Evolutionary conservation across 2,113 vertebrate genomes (phyloP), one percentile per base, ranked within the genome.

Genomic region (Corapipo altera): DNA sequence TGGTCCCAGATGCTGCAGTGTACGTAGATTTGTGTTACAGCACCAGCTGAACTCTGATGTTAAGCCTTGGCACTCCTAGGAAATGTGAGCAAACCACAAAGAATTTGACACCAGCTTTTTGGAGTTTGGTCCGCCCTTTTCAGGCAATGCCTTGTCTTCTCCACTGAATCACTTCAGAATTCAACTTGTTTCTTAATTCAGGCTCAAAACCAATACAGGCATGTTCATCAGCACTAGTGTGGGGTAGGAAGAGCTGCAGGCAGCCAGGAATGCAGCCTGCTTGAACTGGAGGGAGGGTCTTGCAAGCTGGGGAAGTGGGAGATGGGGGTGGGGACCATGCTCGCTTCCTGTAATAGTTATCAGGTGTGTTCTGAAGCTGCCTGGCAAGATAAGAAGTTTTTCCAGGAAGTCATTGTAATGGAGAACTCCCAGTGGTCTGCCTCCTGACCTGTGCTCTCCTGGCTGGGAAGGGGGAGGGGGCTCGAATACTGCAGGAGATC

Each of bases 391-490:
- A 98, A 98, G 97, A 88, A 90, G 30, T 95, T 97, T 95, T 95
- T 93, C 95, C 98, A 99, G 98, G 98, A 99, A 99, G 98, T 98
- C 90, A 73, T 98, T 97, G 97, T 97, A 93, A 96, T 87, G 96
- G 98, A 98, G 98, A 98, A 97, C 96, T 99, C 98, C 98, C 98
- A 94, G 94, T 44, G 95, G 96, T 82, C 94, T 74, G 77, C 95
- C 75, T 85, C 5, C 92, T 96, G 95, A 91, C 92, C 90, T 44
- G 61, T 35, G 90, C 93, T 71, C 93, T 89, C 85, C 55, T 69
- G 88, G 94, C 78, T 30, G 85, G 98, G 96, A 83, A 95, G 84
- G 96, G 97, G 93, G 97, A 71, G 69, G 84, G 71, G 54, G 51
- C 52, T 28, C 1, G 0, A 28, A 28, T 43, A 59, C 75, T 67